Evolutionary conservation across 2,113 vertebrate genomes (phyloP), one percentile per base, ranked within the genome.

Genomic region (Anguilla japonica): DNA sequence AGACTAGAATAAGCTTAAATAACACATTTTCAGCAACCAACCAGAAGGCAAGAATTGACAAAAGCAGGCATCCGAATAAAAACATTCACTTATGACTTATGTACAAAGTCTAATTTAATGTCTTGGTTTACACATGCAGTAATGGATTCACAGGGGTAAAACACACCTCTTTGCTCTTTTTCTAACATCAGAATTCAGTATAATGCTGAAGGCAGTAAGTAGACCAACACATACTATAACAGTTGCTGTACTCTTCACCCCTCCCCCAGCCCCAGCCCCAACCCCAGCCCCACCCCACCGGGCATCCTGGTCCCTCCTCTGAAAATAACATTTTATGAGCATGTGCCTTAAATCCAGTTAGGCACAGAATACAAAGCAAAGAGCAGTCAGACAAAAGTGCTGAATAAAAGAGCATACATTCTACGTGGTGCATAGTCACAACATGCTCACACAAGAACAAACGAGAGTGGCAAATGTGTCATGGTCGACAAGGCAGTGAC

Each of bases 101-200:
- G 95, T 96, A 96, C 95, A 96, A 91, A 94, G 94, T 94, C 92
- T 91, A 94, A 94, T 92, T 87, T 53, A 87, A 56, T 71, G 39
- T 41, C 34, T 84, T 78, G 20, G 22, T 92, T 93, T 94, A 93
- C 93, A 95, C 95, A 96, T 95, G 96, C 96, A 95, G 91, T 94
- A 92, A 92, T 88, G 94, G 94, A 94, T 91, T 92, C 93, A 93
- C 93, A 95, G 92, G 91, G 91, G 53, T 94, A 92, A 92, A 90
- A 94, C 90, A 79, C 71, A 89, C 81, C 88, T 83, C 16, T 78
- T 60, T 53, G 50, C 18, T 1, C 60, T 67, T 26, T 71, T 87
- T 84, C 50, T 86, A 85, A 87, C 92, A 91, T 94, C 91, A 92
- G 91, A 92, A 90, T 93, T 92, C 94, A 92, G 86, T 88, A 90